phyloP scores from a whole-genome alignment of 1,140 invertebrate genomes.

The Papilio aristodemus region DNA sequence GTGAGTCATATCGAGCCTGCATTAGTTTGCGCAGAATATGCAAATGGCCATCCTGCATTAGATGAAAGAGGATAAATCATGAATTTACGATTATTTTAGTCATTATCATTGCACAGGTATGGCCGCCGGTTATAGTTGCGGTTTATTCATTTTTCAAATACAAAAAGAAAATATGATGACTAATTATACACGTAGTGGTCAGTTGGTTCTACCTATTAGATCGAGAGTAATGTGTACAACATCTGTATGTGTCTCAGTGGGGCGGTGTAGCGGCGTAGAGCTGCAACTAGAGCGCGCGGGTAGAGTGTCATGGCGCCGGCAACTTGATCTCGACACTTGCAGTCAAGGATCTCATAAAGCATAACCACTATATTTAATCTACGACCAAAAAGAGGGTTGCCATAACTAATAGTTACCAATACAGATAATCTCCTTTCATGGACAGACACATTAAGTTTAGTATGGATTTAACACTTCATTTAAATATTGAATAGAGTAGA shows the following conservation, averaged over 20 bases:
- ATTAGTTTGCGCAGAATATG: not conserved
- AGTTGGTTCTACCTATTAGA: not conserved
- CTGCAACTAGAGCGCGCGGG: not conserved
- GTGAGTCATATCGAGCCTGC: not conserved
- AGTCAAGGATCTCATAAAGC: slow-evolving; percentile 14
- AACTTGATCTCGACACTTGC: not conserved
- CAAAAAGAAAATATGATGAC: no score
- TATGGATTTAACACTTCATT: no score
- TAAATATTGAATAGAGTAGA: no score
- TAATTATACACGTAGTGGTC: no score
- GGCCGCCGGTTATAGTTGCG: not conserved
- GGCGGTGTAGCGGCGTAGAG: not conserved
- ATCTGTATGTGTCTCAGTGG: not conserved
- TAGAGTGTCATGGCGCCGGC: not conserved
- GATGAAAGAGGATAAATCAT: slow-evolving; percentile 16
- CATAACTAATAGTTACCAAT: no score
- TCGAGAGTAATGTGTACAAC: not conserved
- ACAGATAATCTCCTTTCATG: no score
- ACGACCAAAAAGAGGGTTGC: not conserved
- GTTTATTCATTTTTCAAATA: not conserved
- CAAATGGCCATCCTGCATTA: slow-evolving; percentile 2
- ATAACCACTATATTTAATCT: not conserved
- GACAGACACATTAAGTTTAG: no score
- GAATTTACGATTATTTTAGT: slow-evolving; percentile 10
- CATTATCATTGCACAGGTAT: not conserved